Evolutionary conservation across 1,140 invertebrate genomes (phyloP).

Genomic region (Whitmania pigra): DNA sequence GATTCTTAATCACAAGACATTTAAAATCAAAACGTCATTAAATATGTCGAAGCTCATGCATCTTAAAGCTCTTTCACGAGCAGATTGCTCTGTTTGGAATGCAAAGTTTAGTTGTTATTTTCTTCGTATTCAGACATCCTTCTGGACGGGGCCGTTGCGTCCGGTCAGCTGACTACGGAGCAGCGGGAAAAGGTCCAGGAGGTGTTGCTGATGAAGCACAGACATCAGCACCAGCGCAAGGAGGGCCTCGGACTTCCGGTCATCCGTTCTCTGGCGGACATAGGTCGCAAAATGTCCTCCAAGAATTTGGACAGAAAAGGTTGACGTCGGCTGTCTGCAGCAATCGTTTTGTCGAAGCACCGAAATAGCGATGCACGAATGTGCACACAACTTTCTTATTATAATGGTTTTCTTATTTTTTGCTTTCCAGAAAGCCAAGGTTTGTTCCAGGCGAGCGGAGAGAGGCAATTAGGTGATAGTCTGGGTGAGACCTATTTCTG

Average conservation of each 20-base stretch:
- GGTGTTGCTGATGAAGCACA: constrained; percentile 72
- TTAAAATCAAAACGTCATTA: no score
- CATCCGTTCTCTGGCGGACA: constrained; percentile 88
- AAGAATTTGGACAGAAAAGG: constrained; percentile 21
- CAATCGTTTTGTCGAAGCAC: no score
- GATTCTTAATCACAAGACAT: no score
- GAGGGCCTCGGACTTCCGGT: constrained; percentile 63
- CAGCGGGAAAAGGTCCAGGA: constrained; percentile 70
- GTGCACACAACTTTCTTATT: no score
- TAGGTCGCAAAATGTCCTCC: constrained; percentile 85
- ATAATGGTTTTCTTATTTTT: not conserved
- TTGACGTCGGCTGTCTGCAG: not conserved
- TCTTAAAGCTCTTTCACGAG: no score
- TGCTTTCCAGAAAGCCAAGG: not conserved
- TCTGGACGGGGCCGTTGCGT: constrained; percentile 77
- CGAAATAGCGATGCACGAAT: no score
- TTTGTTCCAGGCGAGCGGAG: not conserved
- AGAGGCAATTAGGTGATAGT: constrained; percentile 11
- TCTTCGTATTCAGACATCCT: constrained; percentile 56
- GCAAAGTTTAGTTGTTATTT: no score
- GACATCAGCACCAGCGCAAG: constrained; percentile 61
- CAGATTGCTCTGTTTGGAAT: no score
- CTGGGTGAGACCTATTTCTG: constrained; percentile 4
- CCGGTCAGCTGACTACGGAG: constrained; percentile 59
- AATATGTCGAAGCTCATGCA: no score